A percentile compares a stretch with the other conserved stretches of the same genome.
Conservation (phyloP, 2,797 vertebrate genomes). For the Hippopotamyrus pictus region DNA sequence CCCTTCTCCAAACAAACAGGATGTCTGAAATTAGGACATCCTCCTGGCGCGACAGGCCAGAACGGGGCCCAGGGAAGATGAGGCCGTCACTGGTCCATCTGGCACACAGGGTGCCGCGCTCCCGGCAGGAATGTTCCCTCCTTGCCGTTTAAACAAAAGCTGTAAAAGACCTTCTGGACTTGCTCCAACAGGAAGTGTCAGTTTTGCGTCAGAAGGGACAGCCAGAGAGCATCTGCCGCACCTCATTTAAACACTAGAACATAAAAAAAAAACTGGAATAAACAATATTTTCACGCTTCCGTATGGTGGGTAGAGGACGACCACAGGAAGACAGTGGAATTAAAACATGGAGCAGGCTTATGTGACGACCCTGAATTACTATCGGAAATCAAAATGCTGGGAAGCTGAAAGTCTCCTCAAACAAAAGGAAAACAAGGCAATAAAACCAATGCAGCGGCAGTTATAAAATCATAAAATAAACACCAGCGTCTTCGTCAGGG, state of each 20-base stretch:
- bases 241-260: constrained; percentile 42
- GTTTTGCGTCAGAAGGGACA: constrained; percentile 60
- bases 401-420: not conserved
- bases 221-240: constrained; percentile 48
- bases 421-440: not conserved
- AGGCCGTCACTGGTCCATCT: not conserved
- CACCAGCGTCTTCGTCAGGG: not conserved
- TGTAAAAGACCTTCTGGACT: constrained; percentile 58
- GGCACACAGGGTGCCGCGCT: not conserved
- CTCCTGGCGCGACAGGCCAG: constrained; percentile 43
- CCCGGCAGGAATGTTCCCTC: constrained; percentile 23
- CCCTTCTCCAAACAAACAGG: constrained; percentile 58
- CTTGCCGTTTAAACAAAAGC: constrained; percentile 54
- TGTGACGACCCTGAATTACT: not conserved
- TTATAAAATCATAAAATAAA: not conserved
- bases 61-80: not conserved
- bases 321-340: not conserved
- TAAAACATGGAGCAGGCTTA: not conserved
- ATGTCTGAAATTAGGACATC: constrained; percentile 63
- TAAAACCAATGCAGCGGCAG: not conserved
- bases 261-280: not conserved
- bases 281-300: not conserved
- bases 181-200: constrained; percentile 54
- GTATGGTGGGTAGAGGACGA: not conserved
- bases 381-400: not conserved